Base-by-base conservation (phyloP, 2,797 vertebrate species). In the Crypturellus tataupa region DNA sequence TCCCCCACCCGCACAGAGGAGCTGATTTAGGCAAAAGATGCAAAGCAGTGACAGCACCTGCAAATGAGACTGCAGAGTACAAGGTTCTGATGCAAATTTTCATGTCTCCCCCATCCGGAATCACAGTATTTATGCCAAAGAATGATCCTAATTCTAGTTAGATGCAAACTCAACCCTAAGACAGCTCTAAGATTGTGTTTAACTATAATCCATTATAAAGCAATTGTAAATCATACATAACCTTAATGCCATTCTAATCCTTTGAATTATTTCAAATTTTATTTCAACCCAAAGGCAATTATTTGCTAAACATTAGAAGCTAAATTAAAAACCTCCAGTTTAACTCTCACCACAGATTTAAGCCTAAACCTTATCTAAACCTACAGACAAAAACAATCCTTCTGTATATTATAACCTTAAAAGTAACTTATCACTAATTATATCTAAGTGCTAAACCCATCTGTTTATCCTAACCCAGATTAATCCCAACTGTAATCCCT, bases 201-300 rank as follows among this genome's bases (percentile, higher is more conserved):
- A 71, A 83, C 65, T 9, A 2, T 63, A 65, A 90, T 87, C 64
- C 78, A 40, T 64, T 78, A 25, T 49, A 85, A 69, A 69, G 78
- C 68, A 85, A 86, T 79, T 18, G 27, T 84, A 89, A 90, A 92
- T 82, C 63, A 73, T 65, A 91, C 84, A 68, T 92, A 80, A 82
- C 55, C 35, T 87, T 85, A 87, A 95, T 87, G 62, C 64, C 75
- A 87, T 29, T 20, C 35, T 79, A 80, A 89, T 87, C 78, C 78
- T 81, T 89, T 70, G 71, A 79, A 79, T 89, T 49, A 79, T 95
- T 93, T 76, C 33, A 72, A 85, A 72, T 93, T 87, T 91, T 81
- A 82, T 90, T 92, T 59, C 55, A 86, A 49, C 80, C 68, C 79
- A 85, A 80, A 85, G 51, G 55, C 82, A 95, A 67, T 82, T 93